phyloP scores from a whole-genome alignment of 92 coral and sea anemone species.

The Pocillopora grandis region DNA sequence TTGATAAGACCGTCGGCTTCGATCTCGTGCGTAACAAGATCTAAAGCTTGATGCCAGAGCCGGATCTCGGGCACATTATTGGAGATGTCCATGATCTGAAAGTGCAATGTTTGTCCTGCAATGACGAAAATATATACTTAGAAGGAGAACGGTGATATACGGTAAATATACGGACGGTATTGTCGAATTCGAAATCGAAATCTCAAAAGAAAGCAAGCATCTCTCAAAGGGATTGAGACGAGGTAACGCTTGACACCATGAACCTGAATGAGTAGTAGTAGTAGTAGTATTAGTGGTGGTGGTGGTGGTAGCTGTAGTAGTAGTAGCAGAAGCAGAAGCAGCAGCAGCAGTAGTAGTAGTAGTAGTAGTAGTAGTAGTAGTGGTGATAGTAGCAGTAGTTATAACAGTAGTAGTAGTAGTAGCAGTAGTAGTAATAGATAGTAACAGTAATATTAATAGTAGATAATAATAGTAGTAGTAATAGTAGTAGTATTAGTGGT shows the following conservation, averaged over 20 bases:
- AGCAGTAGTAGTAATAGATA: neutral
- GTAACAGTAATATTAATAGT: constrained; percentile 3
- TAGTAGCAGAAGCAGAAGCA: neutral
- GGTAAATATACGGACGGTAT: too few relatives aligned
- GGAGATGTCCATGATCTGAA: constrained; percentile 46
- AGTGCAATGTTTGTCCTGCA: constrained; percentile 16
- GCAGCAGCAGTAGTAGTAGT: constrained; percentile 8
- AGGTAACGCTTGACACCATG: too few relatives aligned
- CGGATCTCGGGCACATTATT: constrained; percentile 21
- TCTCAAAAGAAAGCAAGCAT: too few relatives aligned
- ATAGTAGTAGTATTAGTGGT: constrained; percentile 11
- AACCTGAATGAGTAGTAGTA: neutral
- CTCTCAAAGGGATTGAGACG: too few relatives aligned
- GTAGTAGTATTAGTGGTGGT: constrained; percentile 11
- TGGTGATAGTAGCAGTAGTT: constrained; percentile 16
- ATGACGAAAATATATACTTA: too few relatives aligned
- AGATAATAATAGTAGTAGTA: neutral
- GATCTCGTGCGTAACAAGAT: neutral
- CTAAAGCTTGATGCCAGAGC: neutral
- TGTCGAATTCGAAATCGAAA: neutral
- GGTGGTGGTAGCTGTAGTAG: constrained; percentile 9
- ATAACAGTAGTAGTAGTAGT: constrained; percentile 3
- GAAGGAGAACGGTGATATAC: neutral
- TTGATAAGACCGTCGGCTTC: constrained; percentile 6
- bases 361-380: constrained; percentile 22